A percentile compares a stretch with the other conserved stretches of the same genome.
Evolutionary conservation across 2,888 invertebrate species (phyloP).

Genomic region (Kuschelorhynchus macadamiae): DNA sequence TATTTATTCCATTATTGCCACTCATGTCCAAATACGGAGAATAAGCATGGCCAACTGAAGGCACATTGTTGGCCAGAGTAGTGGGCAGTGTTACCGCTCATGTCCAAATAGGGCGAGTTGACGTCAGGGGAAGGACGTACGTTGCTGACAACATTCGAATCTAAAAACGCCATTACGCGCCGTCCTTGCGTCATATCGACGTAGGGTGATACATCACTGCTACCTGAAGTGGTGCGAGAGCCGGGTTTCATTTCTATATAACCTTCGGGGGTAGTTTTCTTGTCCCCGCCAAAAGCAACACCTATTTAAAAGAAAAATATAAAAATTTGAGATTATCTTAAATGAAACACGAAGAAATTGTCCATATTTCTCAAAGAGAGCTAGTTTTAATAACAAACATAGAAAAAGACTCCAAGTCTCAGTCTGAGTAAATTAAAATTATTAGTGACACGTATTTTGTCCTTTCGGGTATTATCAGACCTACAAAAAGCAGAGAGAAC

Average conservation of each 20-base stretch:
- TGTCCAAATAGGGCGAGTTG: constrained; percentile 53
- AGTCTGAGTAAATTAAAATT: too few relatives aligned
- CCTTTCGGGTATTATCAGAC: too few relatives aligned
- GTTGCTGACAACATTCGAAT: too few relatives aligned
- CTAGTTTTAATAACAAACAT: too few relatives aligned
- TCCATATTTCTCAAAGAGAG: too few relatives aligned
- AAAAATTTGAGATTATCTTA: too few relatives aligned
- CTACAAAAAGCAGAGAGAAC: too few relatives aligned
- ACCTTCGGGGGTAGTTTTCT: constrained; percentile 56
- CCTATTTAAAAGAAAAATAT: too few relatives aligned
- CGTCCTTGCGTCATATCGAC: constrained; percentile 56
- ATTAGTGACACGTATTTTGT: too few relatives aligned
- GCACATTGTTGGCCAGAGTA: constrained; percentile 8
- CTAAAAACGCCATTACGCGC: constrained; percentile 7
- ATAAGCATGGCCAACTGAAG: constrained; percentile 28
- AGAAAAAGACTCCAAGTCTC: too few relatives aligned
- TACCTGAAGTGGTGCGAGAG: background rate
- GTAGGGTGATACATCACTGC: constrained; percentile 56
- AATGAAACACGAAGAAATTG: too few relatives aligned
- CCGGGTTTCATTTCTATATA: constrained; percentile 70
- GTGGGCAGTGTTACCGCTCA: constrained; percentile 28
- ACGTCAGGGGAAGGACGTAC: too few relatives aligned
- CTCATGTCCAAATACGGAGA: constrained; percentile 57
- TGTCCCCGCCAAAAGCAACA: constrained; percentile 26
- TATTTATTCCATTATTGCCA: constrained; percentile 47